Evolutionary conservation across 2,113 vertebrate species (phyloP).

Genomic region (Eupsittula cactorum): DNA sequence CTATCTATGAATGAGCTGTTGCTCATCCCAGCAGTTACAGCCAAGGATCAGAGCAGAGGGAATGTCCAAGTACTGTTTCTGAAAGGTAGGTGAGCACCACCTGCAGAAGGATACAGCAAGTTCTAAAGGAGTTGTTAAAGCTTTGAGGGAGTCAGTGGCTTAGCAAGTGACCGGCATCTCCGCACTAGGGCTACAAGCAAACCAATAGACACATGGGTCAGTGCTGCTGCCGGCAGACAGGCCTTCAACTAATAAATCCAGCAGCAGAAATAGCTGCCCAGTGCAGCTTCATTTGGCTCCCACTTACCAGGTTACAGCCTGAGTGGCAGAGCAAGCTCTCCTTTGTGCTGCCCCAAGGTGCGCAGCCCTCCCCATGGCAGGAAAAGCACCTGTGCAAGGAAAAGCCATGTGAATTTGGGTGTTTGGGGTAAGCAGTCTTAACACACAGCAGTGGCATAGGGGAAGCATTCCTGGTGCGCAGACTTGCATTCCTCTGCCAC

Average conservation of each 20-base stretch:
- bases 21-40: not conserved
- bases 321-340: not conserved
- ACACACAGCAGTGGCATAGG: not conserved
- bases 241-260: not conserved
- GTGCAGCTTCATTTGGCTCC: not conserved
- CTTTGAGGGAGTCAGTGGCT: not conserved
- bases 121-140: not conserved
- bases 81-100: no score
- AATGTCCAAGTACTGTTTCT: no score
- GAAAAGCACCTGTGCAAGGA: not conserved
- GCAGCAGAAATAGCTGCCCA: not conserved
- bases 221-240: not conserved
- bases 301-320: not conserved
- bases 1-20: fast-evolving
- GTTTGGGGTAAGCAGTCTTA: not conserved
- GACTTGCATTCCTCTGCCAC: not conserved
- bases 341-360: not conserved
- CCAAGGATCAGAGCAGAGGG: not conserved
- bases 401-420: not conserved
- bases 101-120: no score
- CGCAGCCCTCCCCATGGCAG: not conserved
- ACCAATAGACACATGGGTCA: not conserved
- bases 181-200: fast-evolving
- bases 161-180: not conserved
- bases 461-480: not conserved